A percentile compares a stretch with the other conserved stretches of the same genome.
Conservation (phyloP, 2,797 vertebrate genomes). For the Pangasius macronema region DNA sequence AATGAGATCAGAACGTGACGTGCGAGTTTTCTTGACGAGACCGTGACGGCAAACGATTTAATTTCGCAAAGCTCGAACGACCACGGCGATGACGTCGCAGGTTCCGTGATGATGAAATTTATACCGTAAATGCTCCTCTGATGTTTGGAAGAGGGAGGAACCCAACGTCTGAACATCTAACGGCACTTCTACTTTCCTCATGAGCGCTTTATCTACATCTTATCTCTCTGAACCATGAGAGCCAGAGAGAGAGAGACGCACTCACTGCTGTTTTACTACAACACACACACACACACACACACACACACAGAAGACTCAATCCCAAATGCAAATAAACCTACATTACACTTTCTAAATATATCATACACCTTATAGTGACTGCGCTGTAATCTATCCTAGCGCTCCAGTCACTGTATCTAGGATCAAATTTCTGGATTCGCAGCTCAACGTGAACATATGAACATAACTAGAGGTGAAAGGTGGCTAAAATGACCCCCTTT, state of each 20-base stretch:
- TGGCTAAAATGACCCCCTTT: background rate
- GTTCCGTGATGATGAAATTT: background rate
- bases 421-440: background rate
- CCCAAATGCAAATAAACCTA: background rate
- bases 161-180: conserved; percentile 13
- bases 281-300: background rate
- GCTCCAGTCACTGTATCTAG: background rate
- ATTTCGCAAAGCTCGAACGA: background rate
- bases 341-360: background rate
- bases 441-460: background rate
- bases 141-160: background rate
- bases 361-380: background rate
- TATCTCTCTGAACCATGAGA: conserved; percentile 44
- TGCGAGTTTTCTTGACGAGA: too few relatives aligned
- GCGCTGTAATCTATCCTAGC: background rate
- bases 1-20: too few relatives aligned
- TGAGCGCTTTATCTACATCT: conserved; percentile 22
- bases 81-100: background rate
- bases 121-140: too few relatives aligned
- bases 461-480: background rate
- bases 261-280: background rate
- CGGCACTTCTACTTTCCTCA: conserved; percentile 7
- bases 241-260: background rate
- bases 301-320: background rate
- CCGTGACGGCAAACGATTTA: background rate